These are phyloP conservation scores for Helostoma temminkii DNA, from an alignment of 2,797 vertebrate species.

Conservation along the genomic window DNA sequence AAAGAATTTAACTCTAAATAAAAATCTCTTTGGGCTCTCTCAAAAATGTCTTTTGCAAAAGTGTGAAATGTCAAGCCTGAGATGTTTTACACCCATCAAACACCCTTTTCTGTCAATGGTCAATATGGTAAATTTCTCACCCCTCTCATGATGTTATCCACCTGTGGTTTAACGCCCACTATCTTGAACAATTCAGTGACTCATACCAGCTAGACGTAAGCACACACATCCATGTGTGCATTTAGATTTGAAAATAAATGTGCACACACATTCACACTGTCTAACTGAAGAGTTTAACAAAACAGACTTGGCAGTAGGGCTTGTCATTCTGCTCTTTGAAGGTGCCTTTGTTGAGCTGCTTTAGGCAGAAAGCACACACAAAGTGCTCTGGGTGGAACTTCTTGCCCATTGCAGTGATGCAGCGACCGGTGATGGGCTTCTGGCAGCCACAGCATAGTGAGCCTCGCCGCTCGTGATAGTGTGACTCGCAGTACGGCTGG, in stretches of 20 bases:
- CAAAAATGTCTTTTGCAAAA: constrained; percentile 69
- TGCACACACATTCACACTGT: constrained; percentile 37
- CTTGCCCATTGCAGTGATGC: constrained; percentile 97
- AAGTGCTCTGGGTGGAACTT: constrained; percentile 98
- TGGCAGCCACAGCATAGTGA: constrained; percentile 96
- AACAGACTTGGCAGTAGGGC: constrained; percentile 97
- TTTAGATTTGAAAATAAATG: constrained; percentile 27
- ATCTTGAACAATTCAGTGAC: constrained; percentile 29
- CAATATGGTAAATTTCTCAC: constrained; percentile 23
- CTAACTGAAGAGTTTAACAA: constrained; percentile 96
- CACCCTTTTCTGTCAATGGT: constrained; percentile 48
- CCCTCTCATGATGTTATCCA: constrained; percentile 36
- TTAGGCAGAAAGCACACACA: constrained; percentile 97
- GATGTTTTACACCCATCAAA: constrained; percentile 46
- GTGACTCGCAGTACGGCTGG: constrained; percentile 95
- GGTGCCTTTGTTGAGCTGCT: constrained; percentile 98
- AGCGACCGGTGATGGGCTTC: constrained; percentile 97
- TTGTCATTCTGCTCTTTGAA: constrained; percentile 99
- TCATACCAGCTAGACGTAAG: constrained; percentile 32
- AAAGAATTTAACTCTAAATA: constrained; percentile 58
- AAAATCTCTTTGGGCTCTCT: constrained; percentile 80
- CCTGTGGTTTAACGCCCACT: constrained; percentile 13
- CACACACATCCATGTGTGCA: constrained; percentile 36
- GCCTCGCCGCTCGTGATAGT: constrained; percentile 94
- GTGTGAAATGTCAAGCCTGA: constrained; percentile 65